These are phyloP conservation scores for Semicossyphus pulcher DNA, from an alignment of 2,113 vertebrate species.

Conservation along the genomic window DNA sequence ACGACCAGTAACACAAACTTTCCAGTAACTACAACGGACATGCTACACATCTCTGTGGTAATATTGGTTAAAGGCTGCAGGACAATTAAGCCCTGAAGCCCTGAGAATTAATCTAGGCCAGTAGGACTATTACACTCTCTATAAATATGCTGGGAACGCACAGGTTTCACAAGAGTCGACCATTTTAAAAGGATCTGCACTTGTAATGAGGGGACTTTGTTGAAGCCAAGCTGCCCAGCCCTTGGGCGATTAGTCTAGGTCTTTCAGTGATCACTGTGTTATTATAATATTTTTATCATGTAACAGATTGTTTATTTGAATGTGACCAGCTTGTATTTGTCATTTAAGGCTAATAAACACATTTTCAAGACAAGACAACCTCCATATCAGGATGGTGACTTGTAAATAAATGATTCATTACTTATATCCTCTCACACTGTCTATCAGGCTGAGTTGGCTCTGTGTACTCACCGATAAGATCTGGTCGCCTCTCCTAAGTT, in stretches of 20 bases:
- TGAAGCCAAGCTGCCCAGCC: background rate
- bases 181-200: constrained; percentile 10
- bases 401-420: background rate
- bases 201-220: background rate
- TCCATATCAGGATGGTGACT: no score
- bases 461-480: constrained; percentile 92
- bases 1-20: no score
- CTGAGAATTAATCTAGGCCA: constrained; percentile 53
- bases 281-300: no score
- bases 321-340: background rate
- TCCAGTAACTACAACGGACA: background rate
- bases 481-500: constrained; percentile 94
- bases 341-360: background rate
- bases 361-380: background rate
- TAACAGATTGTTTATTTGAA: no score
- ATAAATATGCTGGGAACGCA: constrained; percentile 30
- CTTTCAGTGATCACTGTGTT: background rate
- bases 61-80: background rate
- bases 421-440: background rate
- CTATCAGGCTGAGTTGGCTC: background rate
- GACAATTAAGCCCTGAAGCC: background rate
- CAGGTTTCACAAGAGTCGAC: background rate
- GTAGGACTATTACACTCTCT: constrained; percentile 26
- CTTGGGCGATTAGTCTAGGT: background rate
- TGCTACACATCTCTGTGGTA: background rate